phyloP scores from a whole-genome alignment of 2,113 vertebrate genomes.

The Chionodraco myersi region DNA sequence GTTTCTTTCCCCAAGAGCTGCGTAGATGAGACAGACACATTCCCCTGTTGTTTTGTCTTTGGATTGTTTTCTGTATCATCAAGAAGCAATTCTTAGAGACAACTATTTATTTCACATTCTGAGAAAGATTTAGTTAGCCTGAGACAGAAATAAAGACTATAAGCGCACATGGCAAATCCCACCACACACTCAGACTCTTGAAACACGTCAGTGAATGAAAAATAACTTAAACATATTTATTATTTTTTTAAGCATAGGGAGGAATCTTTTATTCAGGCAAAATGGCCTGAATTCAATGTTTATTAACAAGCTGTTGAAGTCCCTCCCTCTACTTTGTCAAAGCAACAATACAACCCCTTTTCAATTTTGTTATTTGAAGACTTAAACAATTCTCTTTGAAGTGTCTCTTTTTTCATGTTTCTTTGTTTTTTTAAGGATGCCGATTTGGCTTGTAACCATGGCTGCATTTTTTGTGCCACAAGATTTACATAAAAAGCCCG shows the following conservation, averaged over 20 bases:
- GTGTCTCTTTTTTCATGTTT: conserved; percentile 61
- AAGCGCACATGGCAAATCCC: conserved; percentile 22
- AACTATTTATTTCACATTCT: conserved; percentile 53
- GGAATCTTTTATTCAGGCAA: conserved; percentile 41
- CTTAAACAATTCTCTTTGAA: conserved; percentile 85
- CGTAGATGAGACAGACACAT: conserved; percentile 22
- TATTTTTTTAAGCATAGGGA: conserved; percentile 24
- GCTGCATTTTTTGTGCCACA: conserved; percentile 66
- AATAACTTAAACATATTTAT: conserved; percentile 25
- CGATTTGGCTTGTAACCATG: conserved; percentile 80
- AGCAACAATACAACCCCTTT: conserved; percentile 72
- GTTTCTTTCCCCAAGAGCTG: conserved; percentile 48
- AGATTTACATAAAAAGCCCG: conserved; percentile 86
- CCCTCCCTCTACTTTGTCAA: conserved; percentile 69
- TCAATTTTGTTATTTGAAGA: conserved; percentile 76
- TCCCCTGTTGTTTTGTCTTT: conserved; percentile 38
- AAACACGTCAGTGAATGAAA: conserved; percentile 43
- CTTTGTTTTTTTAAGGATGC: conserved; percentile 59
- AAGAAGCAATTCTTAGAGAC: conserved; percentile 47
- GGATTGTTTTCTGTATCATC: conserved; percentile 58
- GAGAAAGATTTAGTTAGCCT: conserved; percentile 40
- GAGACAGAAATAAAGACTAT: conserved; percentile 30
- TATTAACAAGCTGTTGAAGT: conserved; percentile 77
- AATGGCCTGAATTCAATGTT: conserved; percentile 67
- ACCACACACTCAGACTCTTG: conserved; percentile 31